These are phyloP conservation scores for Lasioglossum pauxillum DNA, from an alignment of 2,888 invertebrate genomes.

Conservation along the genomic window DNA sequence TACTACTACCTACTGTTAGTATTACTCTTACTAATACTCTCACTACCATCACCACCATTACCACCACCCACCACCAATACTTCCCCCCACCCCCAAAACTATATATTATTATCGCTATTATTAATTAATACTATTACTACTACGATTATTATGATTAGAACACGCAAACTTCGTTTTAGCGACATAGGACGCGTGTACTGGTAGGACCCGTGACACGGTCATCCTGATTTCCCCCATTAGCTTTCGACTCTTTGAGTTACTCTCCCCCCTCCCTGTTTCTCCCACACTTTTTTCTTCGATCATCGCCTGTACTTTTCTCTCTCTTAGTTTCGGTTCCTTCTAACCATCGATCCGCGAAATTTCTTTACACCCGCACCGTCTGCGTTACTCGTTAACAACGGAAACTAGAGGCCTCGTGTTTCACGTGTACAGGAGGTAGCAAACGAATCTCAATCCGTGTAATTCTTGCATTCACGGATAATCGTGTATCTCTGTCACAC, in stretches of 20 bases:
- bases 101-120: conserved; percentile 72
- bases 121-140: conserved; percentile 57
- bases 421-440: background rate
- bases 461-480: background rate
- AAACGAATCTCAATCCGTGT: background rate
- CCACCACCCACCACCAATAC: conserved; percentile 60
- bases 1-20: conserved; percentile 20
- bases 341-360: conserved; percentile 22
- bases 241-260: conserved; percentile 63
- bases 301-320: background rate
- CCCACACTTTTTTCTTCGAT: background rate
- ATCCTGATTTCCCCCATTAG: conserved; percentile 81
- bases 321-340: conserved; percentile 6
- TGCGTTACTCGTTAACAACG: conserved; percentile 20
- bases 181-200: conserved; percentile 55
- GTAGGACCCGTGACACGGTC: conserved; percentile 66
- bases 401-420: background rate
- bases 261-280: background rate
- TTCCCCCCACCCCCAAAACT: conserved; percentile 67
- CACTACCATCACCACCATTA: conserved; percentile 63
- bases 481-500: background rate
- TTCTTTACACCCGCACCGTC: conserved; percentile 8
- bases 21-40: conserved; percentile 50
- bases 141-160: conserved; percentile 61
- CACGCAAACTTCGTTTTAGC: conserved; percentile 62